Evolutionary conservation across 2,113 vertebrate species (phyloP), one percentile per base, ranked within the genome.

Genomic region (Chlamydotis undulata): DNA sequence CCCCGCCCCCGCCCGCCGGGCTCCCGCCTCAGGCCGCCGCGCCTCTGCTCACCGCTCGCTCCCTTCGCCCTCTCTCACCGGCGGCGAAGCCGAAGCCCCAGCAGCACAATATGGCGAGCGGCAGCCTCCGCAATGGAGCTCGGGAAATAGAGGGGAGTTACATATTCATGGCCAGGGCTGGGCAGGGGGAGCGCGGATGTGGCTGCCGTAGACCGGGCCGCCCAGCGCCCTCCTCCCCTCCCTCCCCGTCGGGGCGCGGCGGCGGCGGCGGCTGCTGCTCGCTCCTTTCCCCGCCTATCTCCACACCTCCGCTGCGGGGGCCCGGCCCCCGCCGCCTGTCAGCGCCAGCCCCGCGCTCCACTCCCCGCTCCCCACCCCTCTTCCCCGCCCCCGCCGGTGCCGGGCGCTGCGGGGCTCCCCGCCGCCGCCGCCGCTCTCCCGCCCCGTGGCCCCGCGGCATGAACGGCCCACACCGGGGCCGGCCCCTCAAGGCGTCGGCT

Each of bases 101-200:
- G 92, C 95, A 76, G 78, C 95, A 92, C 98, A 98, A 99, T 98
- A 99, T 99, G 98, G 98, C 98, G 98, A 98, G 98, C 93, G 67
- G 94, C 86, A 83, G 81, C 82, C 95, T 96, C 96, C 97, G 98
- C 98, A 98, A 97, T 97, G 98, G 96, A 98, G 93, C 89, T 96
- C 98, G 98, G 98, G 98, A 98, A 98, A 97, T 89, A 80, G 87
- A 77, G 37, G 84, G 75, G 91, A 95, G 87, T 92, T 89, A 90
- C 74, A 94, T 95, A 94, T 94, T 91, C 95, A 93, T 92, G 50
- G 73, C 81, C 35, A 39, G 84, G 94, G 91, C 53, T 80, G 49
- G 83, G 91, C 76, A 92, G 82, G 94, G 86, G 78, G 89, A 94
- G 93, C 23, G 41, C 16, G 63, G 49, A 83, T 14, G 67, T 47